A percentile compares a stretch with the other conserved stretches of the same genome.
phyloP scores from a whole-genome alignment of 2,888 invertebrate genomes.

The Lagria hirta region DNA sequence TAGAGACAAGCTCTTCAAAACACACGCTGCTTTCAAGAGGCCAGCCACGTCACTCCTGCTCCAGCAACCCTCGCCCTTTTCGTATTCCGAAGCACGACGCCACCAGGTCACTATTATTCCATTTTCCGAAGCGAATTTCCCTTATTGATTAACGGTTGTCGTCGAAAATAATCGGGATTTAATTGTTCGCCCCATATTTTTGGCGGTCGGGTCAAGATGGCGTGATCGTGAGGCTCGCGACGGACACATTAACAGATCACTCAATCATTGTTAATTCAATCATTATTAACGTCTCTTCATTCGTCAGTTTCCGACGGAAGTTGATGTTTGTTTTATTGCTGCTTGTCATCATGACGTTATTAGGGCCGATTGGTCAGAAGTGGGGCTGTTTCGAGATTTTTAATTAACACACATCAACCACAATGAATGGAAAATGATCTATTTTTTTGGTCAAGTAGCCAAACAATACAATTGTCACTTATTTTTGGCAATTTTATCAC shows the following conservation, averaged over 20 bases:
- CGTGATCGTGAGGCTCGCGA: too few species aligned
- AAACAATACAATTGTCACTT: too few species aligned
- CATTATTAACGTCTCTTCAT: constrained; percentile 10
- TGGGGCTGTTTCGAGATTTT: too few species aligned
- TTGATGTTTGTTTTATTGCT: constrained; percentile 2
- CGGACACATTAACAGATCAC: constrained; percentile 4
- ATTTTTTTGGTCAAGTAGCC: too few species aligned
- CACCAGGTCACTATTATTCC: constrained; percentile 16
- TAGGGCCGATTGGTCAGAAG: not conserved
- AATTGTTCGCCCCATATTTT: too few species aligned
- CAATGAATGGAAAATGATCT: too few species aligned
- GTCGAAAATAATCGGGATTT: too few species aligned
- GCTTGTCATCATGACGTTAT: not conserved
- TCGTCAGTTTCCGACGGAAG: constrained; percentile 20
- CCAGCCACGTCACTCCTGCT: constrained; percentile 48
- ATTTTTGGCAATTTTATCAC: too few species aligned
- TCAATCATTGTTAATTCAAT: constrained; percentile 16
- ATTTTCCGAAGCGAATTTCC: constrained; percentile 22
- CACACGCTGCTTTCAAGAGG: constrained; percentile 48
- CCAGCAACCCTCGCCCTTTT: constrained; percentile 31
- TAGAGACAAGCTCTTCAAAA: constrained; percentile 45
- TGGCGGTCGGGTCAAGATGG: constrained; percentile 13
- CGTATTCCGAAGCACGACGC: constrained; percentile 11
- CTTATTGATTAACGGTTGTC: constrained; percentile 16
- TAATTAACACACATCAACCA: too few species aligned